Base-by-base conservation (phyloP, 30 jellyfish, hydroid and myxozoan genomes). In the Rhopilema esculentum region DNA sequence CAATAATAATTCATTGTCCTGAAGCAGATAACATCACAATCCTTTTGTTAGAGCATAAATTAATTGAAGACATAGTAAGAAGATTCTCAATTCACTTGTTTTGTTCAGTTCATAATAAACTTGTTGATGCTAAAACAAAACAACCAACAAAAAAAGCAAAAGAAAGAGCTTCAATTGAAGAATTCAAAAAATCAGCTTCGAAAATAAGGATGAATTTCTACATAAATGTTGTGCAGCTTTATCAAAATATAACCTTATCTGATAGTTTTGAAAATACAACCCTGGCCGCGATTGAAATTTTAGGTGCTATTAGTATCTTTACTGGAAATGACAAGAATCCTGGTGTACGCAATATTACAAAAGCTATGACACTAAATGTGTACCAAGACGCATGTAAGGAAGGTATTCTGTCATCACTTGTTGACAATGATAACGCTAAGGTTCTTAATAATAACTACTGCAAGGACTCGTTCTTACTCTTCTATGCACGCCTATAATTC, bases 321-420 rank as follows among this genome's bases (percentile, higher is more conserved):
- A 83, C 85, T 0, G 92, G 92, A 4, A 83, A 83, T 83, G 86
- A 83, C 29, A 83, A 83, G 86, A 83, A 30, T 50, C 92, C 77
- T 67, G 85, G 79, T 1, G 25, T 83, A 9, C 27, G 92, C 22
- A 76, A 67, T 71, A 52, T 83, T n/a, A 67, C 85, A 0, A 83
- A 69, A 65, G 18, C 17, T 15, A 16, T 80, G 31, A 81, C 90
- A 0, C 72, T 80, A 21, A 29, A 40, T 8, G 90, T 80, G 1
- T 80, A 63, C 75, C 33, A 40, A 7, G 68, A 83, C 18, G 85
- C 86, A 31, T 67, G 92, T 29, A 68, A 71, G 52, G 86, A 71
- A 16, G 57, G 50, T 9, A 25, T 83, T 27, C 31, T 83, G 1
- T 2, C 66, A 1, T 69, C 85, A 16, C 85, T 83, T 53, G 77